phyloP scores from a whole-genome alignment of 2,113 vertebrate genomes.

The Cebus imitator region DNA sequence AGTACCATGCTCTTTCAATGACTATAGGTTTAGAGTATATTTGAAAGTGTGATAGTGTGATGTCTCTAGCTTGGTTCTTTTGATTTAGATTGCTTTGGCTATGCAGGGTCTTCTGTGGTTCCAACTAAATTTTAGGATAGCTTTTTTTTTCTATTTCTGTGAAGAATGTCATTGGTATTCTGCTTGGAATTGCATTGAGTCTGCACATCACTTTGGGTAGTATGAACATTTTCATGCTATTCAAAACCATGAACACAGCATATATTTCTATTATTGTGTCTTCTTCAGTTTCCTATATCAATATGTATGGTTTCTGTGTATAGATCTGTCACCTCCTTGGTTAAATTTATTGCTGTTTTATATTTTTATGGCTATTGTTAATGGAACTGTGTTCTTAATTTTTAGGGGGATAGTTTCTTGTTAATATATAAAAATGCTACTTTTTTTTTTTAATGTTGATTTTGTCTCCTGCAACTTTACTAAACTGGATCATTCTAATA shows the following conservation, averaged over 20 bases:
- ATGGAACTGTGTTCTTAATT: not conserved
- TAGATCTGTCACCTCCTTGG: not conserved
- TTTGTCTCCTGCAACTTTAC: not conserved
- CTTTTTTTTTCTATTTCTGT: not conserved
- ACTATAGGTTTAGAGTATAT: not conserved
- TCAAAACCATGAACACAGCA: not conserved
- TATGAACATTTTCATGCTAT: not conserved
- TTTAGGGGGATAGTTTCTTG: not conserved
- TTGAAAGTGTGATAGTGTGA: not conserved
- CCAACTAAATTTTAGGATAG: not conserved
- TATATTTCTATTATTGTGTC: not conserved
- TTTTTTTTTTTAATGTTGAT: not conserved
- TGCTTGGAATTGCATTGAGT: not conserved
- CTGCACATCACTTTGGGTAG: not conserved
- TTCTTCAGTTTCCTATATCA: not conserved
- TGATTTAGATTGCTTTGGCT: not conserved
- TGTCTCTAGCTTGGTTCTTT: not conserved
- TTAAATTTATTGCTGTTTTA: not conserved
- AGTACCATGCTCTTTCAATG: not conserved
- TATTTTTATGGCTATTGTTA: not conserved
- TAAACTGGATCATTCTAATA: not conserved
- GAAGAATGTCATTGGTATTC: not conserved
- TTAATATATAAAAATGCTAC: not conserved
- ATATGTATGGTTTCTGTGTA: not conserved
- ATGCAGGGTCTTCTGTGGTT: not conserved